These are phyloP conservation scores for Xestobium rufovillosum DNA, from an alignment of 2,888 invertebrate species.

Conservation along the genomic window DNA sequence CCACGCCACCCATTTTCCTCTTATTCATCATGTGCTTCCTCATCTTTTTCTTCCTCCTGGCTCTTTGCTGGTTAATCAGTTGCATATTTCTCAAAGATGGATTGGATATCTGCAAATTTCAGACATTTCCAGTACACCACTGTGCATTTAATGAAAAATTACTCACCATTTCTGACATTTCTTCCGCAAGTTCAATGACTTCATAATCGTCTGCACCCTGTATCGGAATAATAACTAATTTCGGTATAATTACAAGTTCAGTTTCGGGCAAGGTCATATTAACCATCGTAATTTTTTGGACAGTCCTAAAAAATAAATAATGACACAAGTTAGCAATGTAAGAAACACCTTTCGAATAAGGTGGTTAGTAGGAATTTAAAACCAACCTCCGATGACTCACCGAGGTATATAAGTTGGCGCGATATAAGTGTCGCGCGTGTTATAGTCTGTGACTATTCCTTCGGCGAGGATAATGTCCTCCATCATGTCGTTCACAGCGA, in stretches of 20 bases:
- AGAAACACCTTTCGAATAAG: no score
- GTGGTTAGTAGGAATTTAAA: constrained; percentile 45
- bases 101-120: no score
- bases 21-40: no score
- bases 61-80: no score
- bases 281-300: no score
- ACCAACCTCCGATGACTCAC: no score
- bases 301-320: constrained; percentile 14
- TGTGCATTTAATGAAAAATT: no score
- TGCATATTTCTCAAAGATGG: no score
- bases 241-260: constrained; percentile 38
- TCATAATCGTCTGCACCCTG: constrained; percentile 46
- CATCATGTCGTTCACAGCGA: constrained; percentile 49
- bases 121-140: no score
- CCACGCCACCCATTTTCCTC: no score
- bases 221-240: constrained; percentile 43
- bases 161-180: constrained; percentile 42
- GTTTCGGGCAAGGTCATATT: constrained; percentile 36
- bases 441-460: constrained; percentile 49
- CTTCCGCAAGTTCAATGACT: constrained; percentile 45
- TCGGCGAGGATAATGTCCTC: constrained; percentile 52
- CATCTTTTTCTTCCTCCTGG: no score
- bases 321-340: no score
- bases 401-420: constrained; percentile 53
- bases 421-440: constrained; percentile 47